phyloP scores from a whole-genome alignment of 2,797 vertebrate species.

The Spinus pinus region DNA sequence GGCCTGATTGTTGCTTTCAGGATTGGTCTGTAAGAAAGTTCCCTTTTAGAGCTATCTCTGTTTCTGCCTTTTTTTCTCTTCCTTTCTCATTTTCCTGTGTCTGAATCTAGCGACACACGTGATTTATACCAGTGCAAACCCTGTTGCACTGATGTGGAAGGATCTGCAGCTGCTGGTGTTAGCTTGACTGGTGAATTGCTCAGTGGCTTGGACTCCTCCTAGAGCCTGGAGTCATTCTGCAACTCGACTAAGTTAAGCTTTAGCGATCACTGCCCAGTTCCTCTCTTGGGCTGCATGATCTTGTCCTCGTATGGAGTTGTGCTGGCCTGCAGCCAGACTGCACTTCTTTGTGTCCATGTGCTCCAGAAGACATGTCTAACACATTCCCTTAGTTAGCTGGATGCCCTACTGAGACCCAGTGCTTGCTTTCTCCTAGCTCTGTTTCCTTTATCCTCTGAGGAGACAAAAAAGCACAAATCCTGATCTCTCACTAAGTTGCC shows the following conservation, averaged over 20 bases:
- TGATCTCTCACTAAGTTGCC: neutral
- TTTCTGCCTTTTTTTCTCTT: conserved; percentile 32
- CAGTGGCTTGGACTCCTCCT: neutral
- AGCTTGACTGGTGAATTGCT: neutral
- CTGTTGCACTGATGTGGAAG: neutral
- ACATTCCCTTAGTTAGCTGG: neutral
- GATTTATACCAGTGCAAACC: neutral
- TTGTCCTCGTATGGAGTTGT: neutral
- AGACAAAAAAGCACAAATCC: neutral
- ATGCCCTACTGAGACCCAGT: neutral
- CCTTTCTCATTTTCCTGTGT: conserved; percentile 42
- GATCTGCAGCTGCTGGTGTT: conserved; percentile 19
- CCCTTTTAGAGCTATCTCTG: conserved; percentile 27
- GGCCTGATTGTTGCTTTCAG: neutral
- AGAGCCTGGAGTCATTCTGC: neutral
- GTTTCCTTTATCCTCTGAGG: neutral
- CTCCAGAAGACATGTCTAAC: neutral
- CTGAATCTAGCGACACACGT: rapidly evolving
- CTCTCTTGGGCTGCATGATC: neutral
- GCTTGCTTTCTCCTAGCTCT: neutral
- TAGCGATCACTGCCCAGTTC: neutral
- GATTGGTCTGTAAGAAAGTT: conserved; percentile 9
- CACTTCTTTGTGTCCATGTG: neutral
- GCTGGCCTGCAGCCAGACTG: neutral
- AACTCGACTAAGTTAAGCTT: neutral